phyloP scores from a whole-genome alignment of 1,140 invertebrate genomes.

The Chironomus striatipennis region DNA sequence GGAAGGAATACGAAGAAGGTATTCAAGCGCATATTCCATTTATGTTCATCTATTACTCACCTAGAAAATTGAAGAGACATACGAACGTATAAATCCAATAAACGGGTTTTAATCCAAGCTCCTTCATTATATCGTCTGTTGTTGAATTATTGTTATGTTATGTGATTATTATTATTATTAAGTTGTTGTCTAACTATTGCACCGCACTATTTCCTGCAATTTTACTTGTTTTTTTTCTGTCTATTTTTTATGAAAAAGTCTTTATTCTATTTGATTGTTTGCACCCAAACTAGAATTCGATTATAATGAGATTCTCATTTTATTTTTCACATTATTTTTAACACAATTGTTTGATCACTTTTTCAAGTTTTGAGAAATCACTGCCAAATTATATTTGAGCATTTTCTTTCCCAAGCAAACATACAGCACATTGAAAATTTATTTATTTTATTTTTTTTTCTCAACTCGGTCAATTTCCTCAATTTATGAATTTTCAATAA shows the following conservation, averaged over 20 bases:
- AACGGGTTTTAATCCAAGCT: constrained; percentile 19
- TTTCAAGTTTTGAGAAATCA: neutral
- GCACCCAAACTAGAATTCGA: too few species aligned
- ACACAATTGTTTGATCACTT: neutral
- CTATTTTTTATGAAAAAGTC: too few species aligned
- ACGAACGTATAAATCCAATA: constrained; percentile 23
- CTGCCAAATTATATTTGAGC: too few species aligned
- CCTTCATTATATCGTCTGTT: neutral
- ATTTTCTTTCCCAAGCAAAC: too few species aligned
- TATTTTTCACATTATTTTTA: neutral
- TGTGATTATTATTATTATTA: neutral
- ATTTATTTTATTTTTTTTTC: too few species aligned
- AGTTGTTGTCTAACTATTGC: neutral
- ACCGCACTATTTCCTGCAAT: neutral
- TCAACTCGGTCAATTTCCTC: neutral
- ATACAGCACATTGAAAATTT: too few species aligned
- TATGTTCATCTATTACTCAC: neutral
- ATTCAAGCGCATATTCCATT: too few species aligned
- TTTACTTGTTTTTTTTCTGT: neutral
- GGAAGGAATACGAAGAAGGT: too few species aligned
- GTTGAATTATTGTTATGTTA: neutral
- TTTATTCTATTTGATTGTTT: too few species aligned
- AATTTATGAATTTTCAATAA: neutral
- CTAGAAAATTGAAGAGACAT: constrained; percentile 22
- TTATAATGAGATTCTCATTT: neutral